Percentiles rank a stretch among this genome's conserved stretches.
These are phyloP conservation scores for Dendropsophus ebraccatus DNA, from an alignment of 2,113 vertebrate genomes.

Conservation along the genomic window DNA sequence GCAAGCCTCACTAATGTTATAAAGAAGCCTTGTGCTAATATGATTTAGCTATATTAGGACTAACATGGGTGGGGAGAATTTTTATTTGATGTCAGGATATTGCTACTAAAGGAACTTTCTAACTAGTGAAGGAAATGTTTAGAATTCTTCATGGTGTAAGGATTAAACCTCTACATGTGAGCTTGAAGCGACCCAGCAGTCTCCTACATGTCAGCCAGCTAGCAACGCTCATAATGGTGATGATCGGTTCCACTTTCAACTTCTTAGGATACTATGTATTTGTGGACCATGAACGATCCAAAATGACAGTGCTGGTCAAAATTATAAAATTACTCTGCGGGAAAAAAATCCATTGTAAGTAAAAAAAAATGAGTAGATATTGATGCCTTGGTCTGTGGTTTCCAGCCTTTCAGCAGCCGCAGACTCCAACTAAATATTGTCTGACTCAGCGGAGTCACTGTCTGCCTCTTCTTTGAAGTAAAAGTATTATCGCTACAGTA, in stretches of 20 bases:
- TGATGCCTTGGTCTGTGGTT: slow-evolving; percentile 52
- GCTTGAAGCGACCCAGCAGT: not conserved
- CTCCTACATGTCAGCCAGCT: not conserved
- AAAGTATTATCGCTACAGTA: slow-evolving; percentile 24
- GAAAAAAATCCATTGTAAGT: slow-evolving; percentile 29
- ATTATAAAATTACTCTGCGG: slow-evolving; percentile 28
- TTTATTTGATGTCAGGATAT: not conserved
- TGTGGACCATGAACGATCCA: not conserved
- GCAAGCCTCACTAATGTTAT: too few species aligned
- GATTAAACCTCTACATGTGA: not conserved
- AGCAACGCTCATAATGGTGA: not conserved
- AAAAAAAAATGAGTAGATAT: slow-evolving; percentile 38
- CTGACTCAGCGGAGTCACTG: slow-evolving; percentile 40
- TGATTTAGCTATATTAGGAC: not conserved
- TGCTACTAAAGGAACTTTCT: not conserved
- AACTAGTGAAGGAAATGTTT: not conserved
- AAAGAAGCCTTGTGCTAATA: not conserved
- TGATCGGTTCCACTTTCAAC: not conserved
- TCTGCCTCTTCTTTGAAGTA: slow-evolving; percentile 35
- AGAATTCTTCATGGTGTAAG: not conserved
- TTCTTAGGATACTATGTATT: slow-evolving; percentile 5
- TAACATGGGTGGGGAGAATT: not conserved
- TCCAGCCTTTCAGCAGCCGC: slow-evolving; percentile 36
- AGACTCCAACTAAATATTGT: slow-evolving; percentile 47
- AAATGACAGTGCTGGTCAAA: slow-evolving; percentile 34